Base-by-base conservation (phyloP, 2,888 invertebrate species). In the Campaea margaritaria region DNA sequence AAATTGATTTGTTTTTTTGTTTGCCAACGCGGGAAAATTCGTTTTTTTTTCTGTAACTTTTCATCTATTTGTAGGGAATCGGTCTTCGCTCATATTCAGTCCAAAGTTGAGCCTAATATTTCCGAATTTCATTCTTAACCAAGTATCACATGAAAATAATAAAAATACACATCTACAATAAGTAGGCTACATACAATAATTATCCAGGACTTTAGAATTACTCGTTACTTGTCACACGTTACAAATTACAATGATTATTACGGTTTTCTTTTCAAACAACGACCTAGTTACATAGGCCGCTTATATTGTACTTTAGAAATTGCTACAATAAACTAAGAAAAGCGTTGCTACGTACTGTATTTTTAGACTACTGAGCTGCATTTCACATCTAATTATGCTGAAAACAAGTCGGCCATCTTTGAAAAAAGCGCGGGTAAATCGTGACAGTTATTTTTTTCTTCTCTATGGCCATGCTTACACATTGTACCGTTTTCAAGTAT, bases 111-210 rank as follows among this genome's bases (percentile, higher is more conserved):
- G 61, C 60, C 61, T 28, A 51, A 54, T 53, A 44, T 50, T 45
- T 41, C 47, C 45, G 13, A 45, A 44, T 38, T 41, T 43, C 13
- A 54, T 52, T 57, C 60, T 64, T 57, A 65, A 57, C 16, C 48
- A 61, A 67, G 50, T 69, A 69, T 69, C 69, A 69, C 69, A 69
- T 62, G 48, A 52, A 62, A 65, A 65, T 57, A 69, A 62, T 42
- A 58, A 51, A 41, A 38, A 16, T 49, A 28, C 46, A 50, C 49
- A 64, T 45, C 21, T 54, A 57, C n/a, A 13, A 13, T 2, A 36
- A 45, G 27, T 58, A 42, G 11, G 34, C 28, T 16, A 49, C 13
- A 21, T 16, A 49, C 13, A 21, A 21, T 21, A 21, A 21, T 21
- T 15, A 43, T 55, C 55, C 36, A 49, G 36, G 48, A 55, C 48